Evolutionary conservation across 2,888 invertebrate species (phyloP), one percentile per base, ranked within the genome.

Genomic region (Eupeodes luniger): DNA sequence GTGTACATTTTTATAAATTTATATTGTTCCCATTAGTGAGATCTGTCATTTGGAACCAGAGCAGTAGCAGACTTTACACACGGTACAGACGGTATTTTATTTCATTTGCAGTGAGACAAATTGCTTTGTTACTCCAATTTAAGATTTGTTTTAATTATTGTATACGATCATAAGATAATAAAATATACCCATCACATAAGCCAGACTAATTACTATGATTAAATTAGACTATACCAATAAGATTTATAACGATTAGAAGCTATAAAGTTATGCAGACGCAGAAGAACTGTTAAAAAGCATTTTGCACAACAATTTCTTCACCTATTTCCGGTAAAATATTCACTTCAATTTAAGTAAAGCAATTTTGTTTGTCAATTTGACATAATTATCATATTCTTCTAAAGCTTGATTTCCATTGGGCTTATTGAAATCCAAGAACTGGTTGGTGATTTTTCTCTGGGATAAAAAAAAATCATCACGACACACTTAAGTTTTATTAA

Each of bases 31-130:
- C 67, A 77, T 77, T 77, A 77, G 77, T 67, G 36, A 59, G 67
- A 67, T 67, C 77, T 77, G 77, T 67, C 67, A 69, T 78, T 69
- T 78, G 78, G 78, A 78, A 78, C 66, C 57, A 44, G 6, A 61
- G 10, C 66, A 47, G 27, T 27, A 27, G 27, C 27, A 27, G 27
- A 27, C 27, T 27, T 27, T 27, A 27, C 27, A 19, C 27, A 2
- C 27, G 27, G 27, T 27, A 3, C 62, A 51, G 66, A 66, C 14
- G n/a, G 4, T 49, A 19, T n/a, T n/a, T 16, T 51, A 67, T 49
- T 67, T 67, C 66, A 67, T 51, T 53, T 67, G 6, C 51, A 49
- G 49, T 9, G 47, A 66, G 76, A 57, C 27, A 53, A 64, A 76
- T 55, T 44, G 34, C n/a, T 57, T 76, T 47, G 34, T 9, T 66